Percentiles rank a stretch among this genome's conserved stretches.
phyloP scores from a whole-genome alignment of 1,140 invertebrate genomes.

The Drosophila insularis region DNA sequence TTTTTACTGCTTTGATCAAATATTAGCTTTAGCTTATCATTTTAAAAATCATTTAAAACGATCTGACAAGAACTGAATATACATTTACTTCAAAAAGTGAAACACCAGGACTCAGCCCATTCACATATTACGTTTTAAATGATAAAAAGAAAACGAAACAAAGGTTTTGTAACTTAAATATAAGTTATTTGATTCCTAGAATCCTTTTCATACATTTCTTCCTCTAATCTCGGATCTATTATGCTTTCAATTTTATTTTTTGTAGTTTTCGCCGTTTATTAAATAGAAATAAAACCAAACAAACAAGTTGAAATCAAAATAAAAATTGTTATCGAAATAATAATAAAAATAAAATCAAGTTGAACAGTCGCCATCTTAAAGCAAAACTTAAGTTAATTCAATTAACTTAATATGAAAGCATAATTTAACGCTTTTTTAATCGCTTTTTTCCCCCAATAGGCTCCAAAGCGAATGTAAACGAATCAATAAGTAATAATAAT shows the following conservation, averaged over 20 bases:
- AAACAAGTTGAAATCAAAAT: constrained; percentile 55
- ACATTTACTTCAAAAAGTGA: no score
- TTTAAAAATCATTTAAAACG: no score
- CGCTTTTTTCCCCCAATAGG: constrained; percentile 34
- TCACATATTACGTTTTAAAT: no score
- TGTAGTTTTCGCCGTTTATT: constrained; percentile 8
- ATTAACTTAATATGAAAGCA: constrained; percentile 60
- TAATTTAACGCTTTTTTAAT: constrained; percentile 48
- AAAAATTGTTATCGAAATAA: constrained; percentile 63
- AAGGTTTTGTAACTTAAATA: neutral
- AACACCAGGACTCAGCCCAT: no score
- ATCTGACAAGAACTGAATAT: no score
- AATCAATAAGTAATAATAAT: constrained; percentile 47
- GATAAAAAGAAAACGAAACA: no score
- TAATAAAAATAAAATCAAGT: constrained; percentile 51
- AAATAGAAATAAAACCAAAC: constrained; percentile 8
- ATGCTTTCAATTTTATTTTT: neutral
- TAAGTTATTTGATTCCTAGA: neutral
- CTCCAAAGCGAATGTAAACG: constrained; percentile 45
- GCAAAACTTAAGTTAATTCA: constrained; percentile 62
- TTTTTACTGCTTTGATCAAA: no score
- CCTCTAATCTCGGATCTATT: neutral
- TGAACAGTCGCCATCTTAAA: constrained; percentile 47
- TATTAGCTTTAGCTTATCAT: no score
- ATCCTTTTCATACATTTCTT: neutral